Evolutionary conservation across 2,888 invertebrate species (phyloP).

Genomic region (Capitulum mitella): DNA sequence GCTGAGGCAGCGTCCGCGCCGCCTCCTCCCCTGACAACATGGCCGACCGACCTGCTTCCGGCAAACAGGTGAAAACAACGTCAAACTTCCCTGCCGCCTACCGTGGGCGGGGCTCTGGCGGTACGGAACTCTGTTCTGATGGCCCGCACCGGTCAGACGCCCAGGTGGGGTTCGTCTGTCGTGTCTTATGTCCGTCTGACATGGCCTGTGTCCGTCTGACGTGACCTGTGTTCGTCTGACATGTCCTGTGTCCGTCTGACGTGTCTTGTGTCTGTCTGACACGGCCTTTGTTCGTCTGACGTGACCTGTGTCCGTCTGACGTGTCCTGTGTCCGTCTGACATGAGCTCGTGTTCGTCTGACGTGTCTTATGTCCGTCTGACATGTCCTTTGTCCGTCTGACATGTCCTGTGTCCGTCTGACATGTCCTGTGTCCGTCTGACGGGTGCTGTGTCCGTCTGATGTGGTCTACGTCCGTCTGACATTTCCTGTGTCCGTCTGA

Average conservation of each 20-base stretch:
- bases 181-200: neutral
- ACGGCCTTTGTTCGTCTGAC: neutral
- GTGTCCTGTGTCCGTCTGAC: too few species aligned
- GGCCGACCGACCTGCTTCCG: neutral
- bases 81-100: neutral
- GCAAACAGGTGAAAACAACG: neutral
- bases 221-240: neutral
- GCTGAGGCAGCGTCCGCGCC: neutral
- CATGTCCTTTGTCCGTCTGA: neutral
- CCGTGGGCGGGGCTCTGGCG: too few species aligned
- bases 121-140: too few species aligned
- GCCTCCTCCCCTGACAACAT: neutral
- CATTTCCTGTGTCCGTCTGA: neutral
- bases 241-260: neutral
- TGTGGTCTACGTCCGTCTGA: neutral
- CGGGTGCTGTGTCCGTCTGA: neutral
- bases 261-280: neutral
- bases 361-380: neutral
- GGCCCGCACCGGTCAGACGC: neutral
- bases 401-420: neutral
- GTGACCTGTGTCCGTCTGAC: neutral
- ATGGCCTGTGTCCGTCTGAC: neutral
- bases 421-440: neutral
- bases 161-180: neutral
- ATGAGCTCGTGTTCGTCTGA: neutral